Evolutionary conservation across 2,113 vertebrate species (phyloP), one percentile per base, ranked within the genome.

Genomic region (Solea senegalensis): DNA sequence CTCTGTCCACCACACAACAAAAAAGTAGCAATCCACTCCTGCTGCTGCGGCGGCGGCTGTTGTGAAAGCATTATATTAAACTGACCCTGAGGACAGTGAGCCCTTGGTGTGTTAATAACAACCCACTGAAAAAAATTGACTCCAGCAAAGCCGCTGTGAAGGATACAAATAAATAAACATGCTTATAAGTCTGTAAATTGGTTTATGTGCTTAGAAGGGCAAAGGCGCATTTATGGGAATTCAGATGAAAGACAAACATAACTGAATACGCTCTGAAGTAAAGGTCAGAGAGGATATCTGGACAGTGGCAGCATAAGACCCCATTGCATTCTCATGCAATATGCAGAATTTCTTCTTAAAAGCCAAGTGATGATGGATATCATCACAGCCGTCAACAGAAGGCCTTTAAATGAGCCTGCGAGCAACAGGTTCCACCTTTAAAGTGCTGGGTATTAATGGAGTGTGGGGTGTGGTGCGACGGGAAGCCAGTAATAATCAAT

Each of bases 401-500:
- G 76, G 68, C 81, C 57, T 74, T 78, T 62, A 68, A 78, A 73
- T 56, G 56, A 74, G 64, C 61, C 72, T 2, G 51, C 4, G 7
- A 80, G 80, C 83, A 83, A 87, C 88, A 87, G 68, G 83, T 84
- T 59, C 53, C 49, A 67, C 69, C 72, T 83, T 85, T 82, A 90
- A 91, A 80, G 85, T 46, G 65, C 66, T 59, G 55, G 73, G 69
- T 78, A 78, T 80, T 88, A 88, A 89, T 85, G 83, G 68, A 85
- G 67, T 66, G 63, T 43, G 76, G 77, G 87, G 80, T 77, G 81
- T 80, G 82, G 78, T 72, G 75, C 69, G 15, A 77, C 53, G 50
- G 82, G 81, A 79, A 85, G 79, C 83, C 86, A 80, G 83, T 75
- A 83, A 88, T 90, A 89, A 90, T 92, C 86, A 85, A 91, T 91